Percentiles rank a stretch among this genome's conserved stretches.
Conservation (phyloP, 2,113 vertebrate genomes). For the Gadus macrocephalus region DNA sequence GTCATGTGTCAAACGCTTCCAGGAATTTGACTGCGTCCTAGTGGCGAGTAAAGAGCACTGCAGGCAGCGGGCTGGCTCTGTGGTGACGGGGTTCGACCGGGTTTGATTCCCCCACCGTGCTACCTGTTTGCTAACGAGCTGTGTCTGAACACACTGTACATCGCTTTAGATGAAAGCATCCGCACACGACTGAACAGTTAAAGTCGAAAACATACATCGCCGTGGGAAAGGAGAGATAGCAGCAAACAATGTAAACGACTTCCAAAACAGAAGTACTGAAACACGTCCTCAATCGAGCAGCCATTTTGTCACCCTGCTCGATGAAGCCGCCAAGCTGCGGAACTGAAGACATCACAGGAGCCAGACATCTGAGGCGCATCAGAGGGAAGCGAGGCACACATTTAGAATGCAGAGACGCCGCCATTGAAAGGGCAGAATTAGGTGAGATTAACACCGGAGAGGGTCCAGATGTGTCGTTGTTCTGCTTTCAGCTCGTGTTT, state of each 20-base stretch:
- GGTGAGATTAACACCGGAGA: constrained; percentile 32
- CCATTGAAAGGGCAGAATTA: constrained; percentile 50
- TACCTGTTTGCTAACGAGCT: too few species aligned
- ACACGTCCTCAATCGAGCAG: constrained; percentile 11
- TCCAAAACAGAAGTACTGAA: neutral
- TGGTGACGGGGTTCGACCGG: too few species aligned
- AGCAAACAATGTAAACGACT: neutral
- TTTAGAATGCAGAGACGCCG: constrained; percentile 30
- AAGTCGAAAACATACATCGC: too few species aligned
- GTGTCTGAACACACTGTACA: too few species aligned
- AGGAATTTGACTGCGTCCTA: constrained; percentile 25
- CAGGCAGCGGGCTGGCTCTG: constrained; percentile 1
- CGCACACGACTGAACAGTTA: too few species aligned
- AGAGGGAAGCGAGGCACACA: constrained; percentile 19
- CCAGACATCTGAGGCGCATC: constrained; percentile 18
- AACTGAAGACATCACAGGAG: constrained; percentile 10
- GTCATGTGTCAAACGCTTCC: constrained; percentile 19
- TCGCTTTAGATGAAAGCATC: too few species aligned
- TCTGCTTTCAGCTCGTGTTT: constrained; percentile 41
- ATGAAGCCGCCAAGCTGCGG: neutral
- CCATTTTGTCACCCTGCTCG: constrained; percentile 1
- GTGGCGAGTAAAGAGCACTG: constrained; percentile 11
- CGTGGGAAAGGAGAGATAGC: too few species aligned
- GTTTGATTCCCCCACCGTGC: too few species aligned
- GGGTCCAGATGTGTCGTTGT: constrained; percentile 45